phyloP scores from a whole-genome alignment of 2,113 vertebrate genomes.

The Balaeniceps rex region DNA sequence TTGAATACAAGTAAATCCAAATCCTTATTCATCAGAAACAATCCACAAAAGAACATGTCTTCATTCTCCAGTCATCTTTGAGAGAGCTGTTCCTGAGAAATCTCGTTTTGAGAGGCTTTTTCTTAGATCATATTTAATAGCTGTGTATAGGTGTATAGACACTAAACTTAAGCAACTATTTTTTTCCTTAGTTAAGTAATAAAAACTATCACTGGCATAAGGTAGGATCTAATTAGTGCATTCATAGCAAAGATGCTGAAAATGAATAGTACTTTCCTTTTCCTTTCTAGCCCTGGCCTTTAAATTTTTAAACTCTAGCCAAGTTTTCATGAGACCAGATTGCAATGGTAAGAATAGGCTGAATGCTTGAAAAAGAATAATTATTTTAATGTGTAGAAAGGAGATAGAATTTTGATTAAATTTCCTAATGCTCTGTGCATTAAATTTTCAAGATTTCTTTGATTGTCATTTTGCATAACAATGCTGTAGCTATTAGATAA shows the following conservation, averaged over 20 bases:
- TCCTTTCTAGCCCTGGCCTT: conserved; percentile 20
- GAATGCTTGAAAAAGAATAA: not conserved
- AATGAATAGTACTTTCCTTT: conserved; percentile 8
- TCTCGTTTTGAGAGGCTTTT: not conserved
- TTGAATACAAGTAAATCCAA: not conserved
- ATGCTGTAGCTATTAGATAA: not conserved
- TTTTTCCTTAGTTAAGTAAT: not conserved
- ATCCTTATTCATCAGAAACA: not conserved
- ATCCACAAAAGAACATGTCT: not conserved
- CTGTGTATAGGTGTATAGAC: not conserved
- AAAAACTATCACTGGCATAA: not conserved
- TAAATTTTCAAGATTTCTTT: not conserved
- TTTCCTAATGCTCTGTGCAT: not conserved
- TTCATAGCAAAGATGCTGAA: not conserved
- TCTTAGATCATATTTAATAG: not conserved
- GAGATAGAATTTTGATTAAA: not conserved
- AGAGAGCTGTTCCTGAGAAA: not conserved
- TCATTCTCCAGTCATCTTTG: not conserved
- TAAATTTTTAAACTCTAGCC: conserved; percentile 29
- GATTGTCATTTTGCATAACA: not conserved
- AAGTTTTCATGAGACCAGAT: conserved; percentile 55
- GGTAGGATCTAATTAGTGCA: conserved; percentile 15
- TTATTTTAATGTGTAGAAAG: not conserved
- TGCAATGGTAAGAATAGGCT: conserved; percentile 38
- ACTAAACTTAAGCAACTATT: not conserved